Conservation (phyloP, 2,888 invertebrate species). For the Lithophane socia region DNA sequence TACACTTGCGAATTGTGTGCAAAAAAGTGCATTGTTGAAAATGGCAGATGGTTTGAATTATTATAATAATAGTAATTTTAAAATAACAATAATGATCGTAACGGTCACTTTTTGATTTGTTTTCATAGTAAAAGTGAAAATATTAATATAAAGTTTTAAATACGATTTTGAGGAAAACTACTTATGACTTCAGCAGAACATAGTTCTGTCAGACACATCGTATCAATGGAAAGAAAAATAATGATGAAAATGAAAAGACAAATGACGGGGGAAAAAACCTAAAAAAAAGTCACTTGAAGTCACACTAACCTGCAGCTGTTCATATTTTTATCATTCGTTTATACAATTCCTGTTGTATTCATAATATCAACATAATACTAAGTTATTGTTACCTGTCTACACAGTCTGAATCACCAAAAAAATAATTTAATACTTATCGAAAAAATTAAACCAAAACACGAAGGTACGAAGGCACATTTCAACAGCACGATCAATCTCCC, state of each 20-base stretch:
- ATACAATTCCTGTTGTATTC: neutral
- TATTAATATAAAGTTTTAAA: too few relatives aligned
- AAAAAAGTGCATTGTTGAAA: constrained; percentile 81
- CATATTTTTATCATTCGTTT: neutral
- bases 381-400: neutral
- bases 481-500: constrained; percentile 42
- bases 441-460: neutral
- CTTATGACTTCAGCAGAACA: too few relatives aligned
- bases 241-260: neutral
- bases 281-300: neutral
- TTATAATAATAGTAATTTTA: constrained; percentile 71
- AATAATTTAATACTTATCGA: too few relatives aligned
- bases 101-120: constrained; percentile 67
- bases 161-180: neutral
- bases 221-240: neutral
- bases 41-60: constrained; percentile 82
- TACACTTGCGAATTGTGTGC: constrained; percentile 79
- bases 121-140: neutral
- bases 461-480: constrained; percentile 1
- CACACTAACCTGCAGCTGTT: neutral
- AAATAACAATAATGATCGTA: constrained; percentile 65
- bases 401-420: neutral
- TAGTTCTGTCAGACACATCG: neutral
- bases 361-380: neutral
- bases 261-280: neutral